These are phyloP conservation scores for Eospalax fontanierii DNA, from an alignment of 2,797 vertebrate genomes.

Conservation along the genomic window DNA sequence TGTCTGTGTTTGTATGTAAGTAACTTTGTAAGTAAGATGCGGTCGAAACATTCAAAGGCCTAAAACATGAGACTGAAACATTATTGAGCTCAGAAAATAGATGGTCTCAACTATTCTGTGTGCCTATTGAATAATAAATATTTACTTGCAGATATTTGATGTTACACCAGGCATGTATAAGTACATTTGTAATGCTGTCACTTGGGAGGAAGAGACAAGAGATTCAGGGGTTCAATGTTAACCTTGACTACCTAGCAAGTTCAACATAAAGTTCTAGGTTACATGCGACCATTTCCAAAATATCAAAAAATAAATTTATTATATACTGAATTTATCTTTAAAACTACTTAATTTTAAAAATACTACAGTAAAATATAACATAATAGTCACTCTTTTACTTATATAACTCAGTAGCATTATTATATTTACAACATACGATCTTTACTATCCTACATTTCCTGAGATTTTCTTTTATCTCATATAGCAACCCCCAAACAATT, in stretches of 20 bases:
- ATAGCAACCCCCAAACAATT: slow-evolving; percentile 4
- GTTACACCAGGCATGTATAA: background rate
- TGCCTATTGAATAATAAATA: slow-evolving; percentile 24
- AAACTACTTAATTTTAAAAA: background rate
- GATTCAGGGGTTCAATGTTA: background rate
- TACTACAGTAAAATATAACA: background rate
- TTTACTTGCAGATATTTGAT: slow-evolving; percentile 22
- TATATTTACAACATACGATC: background rate
- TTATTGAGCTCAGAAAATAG: slow-evolving; percentile 18
- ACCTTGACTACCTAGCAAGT: background rate
- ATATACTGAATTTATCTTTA: slow-evolving; percentile 31
- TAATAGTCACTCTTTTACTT: slow-evolving; percentile 3
- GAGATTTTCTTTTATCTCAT: slow-evolving; percentile 33
- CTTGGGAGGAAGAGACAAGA: background rate
- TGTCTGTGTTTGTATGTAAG: background rate
- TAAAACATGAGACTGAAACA: background rate
- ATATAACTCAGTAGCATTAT: background rate
- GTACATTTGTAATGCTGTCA: background rate
- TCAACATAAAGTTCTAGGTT: background rate
- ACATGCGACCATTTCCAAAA: background rate
- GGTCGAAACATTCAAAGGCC: background rate
- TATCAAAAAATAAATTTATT: background rate
- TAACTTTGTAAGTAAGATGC: background rate
- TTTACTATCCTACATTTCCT: slow-evolving; percentile 4
- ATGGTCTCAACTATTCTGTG: background rate